Percentiles rank a stretch among this genome's conserved stretches.
phyloP scores from a whole-genome alignment of 2,888 invertebrate genomes.

The Halocaridina rubra region DNA sequence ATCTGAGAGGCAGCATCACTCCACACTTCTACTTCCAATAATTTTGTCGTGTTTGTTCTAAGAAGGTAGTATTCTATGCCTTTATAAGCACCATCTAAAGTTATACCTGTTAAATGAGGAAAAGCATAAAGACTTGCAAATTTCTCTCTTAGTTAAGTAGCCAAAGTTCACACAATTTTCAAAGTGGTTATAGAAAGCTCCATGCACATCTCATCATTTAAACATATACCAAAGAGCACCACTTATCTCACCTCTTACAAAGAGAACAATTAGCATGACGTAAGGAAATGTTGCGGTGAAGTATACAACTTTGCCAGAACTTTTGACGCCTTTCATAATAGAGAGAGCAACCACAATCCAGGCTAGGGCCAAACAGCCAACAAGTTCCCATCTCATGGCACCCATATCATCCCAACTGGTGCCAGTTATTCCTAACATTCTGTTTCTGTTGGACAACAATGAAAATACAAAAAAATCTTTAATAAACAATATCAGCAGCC shows the following conservation, averaged over 20 bases:
- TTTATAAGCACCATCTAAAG: conserved; percentile 81
- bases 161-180: no score
- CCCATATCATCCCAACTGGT: conserved; percentile 74
- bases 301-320: conserved; percentile 82
- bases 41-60: conserved; percentile 80
- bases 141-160: no score
- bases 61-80: conserved; percentile 81
- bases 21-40: conserved; percentile 75
- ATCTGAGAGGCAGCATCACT: conserved; percentile 66
- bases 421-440: conserved; percentile 41
- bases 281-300: conserved; percentile 84
- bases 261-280: conserved; percentile 32
- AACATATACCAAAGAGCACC: no score
- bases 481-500: no score
- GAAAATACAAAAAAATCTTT: no score
- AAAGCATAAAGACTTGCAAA: no score
- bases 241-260: conserved; percentile 18
- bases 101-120: conserved; percentile 71
- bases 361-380: conserved; percentile 79
- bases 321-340: conserved; percentile 83
- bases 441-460: conserved; percentile 26
- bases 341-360: conserved; percentile 85
- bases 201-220: no score
- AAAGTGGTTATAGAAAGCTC: no score
- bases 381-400: conserved; percentile 77